Evolutionary conservation across 2,113 vertebrate genomes (phyloP).

Genomic region (Alethe diademata): DNA sequence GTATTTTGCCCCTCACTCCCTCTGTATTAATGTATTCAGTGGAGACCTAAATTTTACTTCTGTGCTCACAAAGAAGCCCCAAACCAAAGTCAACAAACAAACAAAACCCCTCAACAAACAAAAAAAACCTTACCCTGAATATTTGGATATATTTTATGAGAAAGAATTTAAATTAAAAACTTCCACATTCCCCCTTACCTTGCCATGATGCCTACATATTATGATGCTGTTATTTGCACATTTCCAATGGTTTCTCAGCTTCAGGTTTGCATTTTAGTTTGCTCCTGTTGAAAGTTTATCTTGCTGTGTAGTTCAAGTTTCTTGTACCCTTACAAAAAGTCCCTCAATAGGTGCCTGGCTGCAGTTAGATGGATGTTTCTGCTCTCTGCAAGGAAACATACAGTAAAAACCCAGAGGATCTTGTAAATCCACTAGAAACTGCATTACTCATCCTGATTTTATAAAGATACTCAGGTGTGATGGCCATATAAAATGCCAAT

Average conservation of each 20-base stretch:
- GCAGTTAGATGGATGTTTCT: not conserved
- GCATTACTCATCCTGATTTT: not conserved
- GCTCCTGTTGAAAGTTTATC: not conserved
- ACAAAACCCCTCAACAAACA: not conserved
- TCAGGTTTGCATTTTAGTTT: not conserved
- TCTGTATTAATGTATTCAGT: not conserved
- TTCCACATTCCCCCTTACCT: not conserved
- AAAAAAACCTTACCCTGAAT: not conserved
- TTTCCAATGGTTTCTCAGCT: not conserved
- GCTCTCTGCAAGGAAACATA: not conserved
- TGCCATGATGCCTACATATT: rapidly evolving
- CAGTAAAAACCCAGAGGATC: not conserved
- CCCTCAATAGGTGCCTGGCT: not conserved
- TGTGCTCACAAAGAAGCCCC: not conserved
- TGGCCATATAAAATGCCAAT: not conserved
- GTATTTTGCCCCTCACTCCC: not conserved
- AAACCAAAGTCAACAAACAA: not conserved
- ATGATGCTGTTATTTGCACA: not conserved
- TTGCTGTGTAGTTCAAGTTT: not conserved
- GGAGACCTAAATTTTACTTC: not conserved
- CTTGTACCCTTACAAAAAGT: not conserved
- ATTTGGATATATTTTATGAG: not conserved
- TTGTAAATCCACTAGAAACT: not conserved
- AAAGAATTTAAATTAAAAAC: not conserved
- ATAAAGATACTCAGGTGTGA: not conserved